These are phyloP conservation scores for Myoxocephalus aenaeus DNA, from an alignment of 2,797 vertebrate genomes.

Conservation along the genomic window DNA sequence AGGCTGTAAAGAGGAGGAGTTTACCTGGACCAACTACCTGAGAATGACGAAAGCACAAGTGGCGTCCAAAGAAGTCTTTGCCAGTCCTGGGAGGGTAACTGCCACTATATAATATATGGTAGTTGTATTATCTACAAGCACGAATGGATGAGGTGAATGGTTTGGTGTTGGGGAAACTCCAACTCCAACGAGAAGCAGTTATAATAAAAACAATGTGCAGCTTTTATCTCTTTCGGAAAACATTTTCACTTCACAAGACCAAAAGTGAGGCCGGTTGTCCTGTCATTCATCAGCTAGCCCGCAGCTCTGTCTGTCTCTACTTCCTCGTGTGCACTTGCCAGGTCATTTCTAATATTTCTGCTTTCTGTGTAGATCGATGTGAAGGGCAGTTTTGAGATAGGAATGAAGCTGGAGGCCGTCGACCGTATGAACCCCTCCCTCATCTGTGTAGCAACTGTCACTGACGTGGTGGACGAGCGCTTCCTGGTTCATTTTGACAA, in stretches of 20 bases:
- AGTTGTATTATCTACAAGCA: slow-evolving; percentile 19
- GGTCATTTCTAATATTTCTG: neutral
- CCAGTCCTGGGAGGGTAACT: slow-evolving; percentile 88
- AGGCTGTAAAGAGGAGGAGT: slow-evolving; percentile 99
- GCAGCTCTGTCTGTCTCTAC: neutral
- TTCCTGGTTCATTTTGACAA: slow-evolving; percentile 99
- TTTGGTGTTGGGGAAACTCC: neutral
- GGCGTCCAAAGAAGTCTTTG: slow-evolving; percentile 93
- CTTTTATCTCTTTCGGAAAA: neutral
- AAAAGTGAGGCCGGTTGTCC: neutral
- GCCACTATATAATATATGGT: slow-evolving; percentile 21
- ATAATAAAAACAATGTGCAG: neutral
- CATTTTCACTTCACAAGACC: neutral
- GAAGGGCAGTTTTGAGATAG: slow-evolving; percentile 90
- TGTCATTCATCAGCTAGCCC: neutral
- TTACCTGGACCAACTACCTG: slow-evolving; percentile 96
- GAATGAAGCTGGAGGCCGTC: slow-evolving; percentile 98
- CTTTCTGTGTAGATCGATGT: slow-evolving; percentile 81
- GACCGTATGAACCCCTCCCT: slow-evolving; percentile 99
- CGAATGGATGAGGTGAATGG: slow-evolving; percentile 33
- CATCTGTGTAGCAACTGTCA: slow-evolving; percentile 97
- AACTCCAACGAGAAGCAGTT: neutral
- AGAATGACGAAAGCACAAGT: slow-evolving; percentile 95
- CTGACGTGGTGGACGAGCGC: slow-evolving; percentile 91
- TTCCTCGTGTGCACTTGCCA: neutral